Evolutionary conservation across 2,888 invertebrate genomes (phyloP).

Genomic region (Papilio protenor): DNA sequence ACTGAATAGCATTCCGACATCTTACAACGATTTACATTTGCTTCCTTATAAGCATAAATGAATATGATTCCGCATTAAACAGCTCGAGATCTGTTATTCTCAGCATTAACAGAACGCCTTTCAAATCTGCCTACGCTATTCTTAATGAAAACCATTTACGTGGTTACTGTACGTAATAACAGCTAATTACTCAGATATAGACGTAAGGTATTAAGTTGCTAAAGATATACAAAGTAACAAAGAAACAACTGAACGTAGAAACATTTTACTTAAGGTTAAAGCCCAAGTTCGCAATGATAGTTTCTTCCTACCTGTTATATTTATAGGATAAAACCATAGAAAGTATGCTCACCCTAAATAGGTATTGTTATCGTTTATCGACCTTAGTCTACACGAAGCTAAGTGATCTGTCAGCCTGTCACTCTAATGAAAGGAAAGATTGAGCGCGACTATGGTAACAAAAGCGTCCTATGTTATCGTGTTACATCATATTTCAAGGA

Average conservation of each 20-base stretch:
- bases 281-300: too few species aligned
- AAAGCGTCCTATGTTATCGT: not conserved
- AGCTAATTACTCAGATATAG: not conserved
- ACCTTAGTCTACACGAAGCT: not conserved
- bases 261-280: not conserved
- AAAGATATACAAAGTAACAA: not conserved
- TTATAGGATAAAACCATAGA: not conserved
- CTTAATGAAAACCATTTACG: not conserved
- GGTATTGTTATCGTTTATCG: constrained; percentile 6
- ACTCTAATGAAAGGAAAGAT: constrained; percentile 14
- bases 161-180: constrained; percentile 5
- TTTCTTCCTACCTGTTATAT: not conserved
- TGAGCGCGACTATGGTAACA: not conserved
- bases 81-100: constrained; percentile 6
- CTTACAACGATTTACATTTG: constrained; percentile 32
- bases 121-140: constrained; percentile 10
- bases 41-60: constrained; percentile 11
- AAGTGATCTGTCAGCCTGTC: constrained; percentile 19
- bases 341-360: not conserved
- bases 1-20: constrained; percentile 21
- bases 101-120: not conserved
- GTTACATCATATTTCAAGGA: constrained; percentile 9
- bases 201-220: not conserved
- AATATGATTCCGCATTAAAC: constrained; percentile 20
- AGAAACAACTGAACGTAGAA: not conserved